Evolutionary conservation across 2,888 invertebrate species (phyloP), one percentile per base, ranked within the genome.

Genomic region (Diplolepis rosae): DNA sequence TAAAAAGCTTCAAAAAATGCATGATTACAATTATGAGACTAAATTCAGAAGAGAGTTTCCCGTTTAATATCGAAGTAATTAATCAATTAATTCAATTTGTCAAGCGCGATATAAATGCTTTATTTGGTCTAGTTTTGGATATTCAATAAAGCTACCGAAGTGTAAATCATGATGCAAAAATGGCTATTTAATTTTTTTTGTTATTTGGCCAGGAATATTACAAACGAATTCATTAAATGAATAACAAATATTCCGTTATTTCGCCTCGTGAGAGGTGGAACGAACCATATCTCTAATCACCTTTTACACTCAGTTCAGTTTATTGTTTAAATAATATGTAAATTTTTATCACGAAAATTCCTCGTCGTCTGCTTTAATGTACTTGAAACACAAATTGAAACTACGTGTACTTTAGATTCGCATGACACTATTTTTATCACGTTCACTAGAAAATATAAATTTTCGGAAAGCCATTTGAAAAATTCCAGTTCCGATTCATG

Each of bases 231-330:
- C 61, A 24, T 39, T 27, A 39, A 61, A 61, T 39, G 61, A 61
- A 61, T 39, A 39, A 61, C 39, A 61, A 61, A 61, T 61, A 61
- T 61, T 61, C 61, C 24, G 39, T 6, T 48, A 48, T 48, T 48
- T 48, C 48, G 18, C 11, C 18, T 22, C 61, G 27, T 27, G 61
- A 61, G 61, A 61, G 61, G 61, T 22, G 61, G 61, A 39, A 61
- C 61, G 39, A 61, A 22, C 24, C 39, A 39, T 61, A 61, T 61
- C 61, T 61, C 61, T 35, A 61, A 61, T 61, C 61, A 61, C 39
- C 39, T 24, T 35, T 61, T 39, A 61, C 61, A 39, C 61, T 39
- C 39, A 61, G 35, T 61, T 61, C n/a, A 61, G 39, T 61, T 61
- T n/a, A 61, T n/a, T 61, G 35, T 61, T 61, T 61, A 24, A 39